These are phyloP conservation scores for Tetranychus cinnabarinus DNA, from an alignment of 1,140 invertebrate genomes.

Conservation along the genomic window DNA sequence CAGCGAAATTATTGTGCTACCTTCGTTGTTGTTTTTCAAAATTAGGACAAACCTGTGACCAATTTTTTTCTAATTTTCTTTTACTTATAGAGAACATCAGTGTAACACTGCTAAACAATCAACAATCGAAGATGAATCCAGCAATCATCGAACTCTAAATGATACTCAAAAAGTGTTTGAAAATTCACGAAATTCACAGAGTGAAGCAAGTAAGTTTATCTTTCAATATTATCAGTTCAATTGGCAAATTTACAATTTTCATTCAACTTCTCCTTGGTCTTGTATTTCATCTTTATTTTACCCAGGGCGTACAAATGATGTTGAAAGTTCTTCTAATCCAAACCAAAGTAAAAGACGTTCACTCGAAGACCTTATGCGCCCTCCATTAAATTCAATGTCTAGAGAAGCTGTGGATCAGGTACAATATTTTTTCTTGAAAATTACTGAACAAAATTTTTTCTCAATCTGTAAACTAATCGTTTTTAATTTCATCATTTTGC, in stretches of 20 bases:
- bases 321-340: conserved; percentile 2
- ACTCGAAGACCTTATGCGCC: conserved; percentile 46
- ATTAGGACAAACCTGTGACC: too few relatives aligned
- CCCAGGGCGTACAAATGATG: conserved; percentile 25
- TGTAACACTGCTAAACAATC: conserved; percentile 33
- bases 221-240: not conserved
- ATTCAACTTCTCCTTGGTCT: not conserved
- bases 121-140: conserved; percentile 25
- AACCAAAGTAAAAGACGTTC: conserved; percentile 26
- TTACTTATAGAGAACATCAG: not conserved
- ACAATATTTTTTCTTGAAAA: not conserved
- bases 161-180: conserved; percentile 33
- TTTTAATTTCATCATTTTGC: too few relatives aligned
- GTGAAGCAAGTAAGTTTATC: conserved; percentile 30
- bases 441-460: not conserved
- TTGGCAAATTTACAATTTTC: too few relatives aligned
- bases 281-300: not conserved
- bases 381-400: conserved; percentile 43
- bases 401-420: conserved; percentile 35
- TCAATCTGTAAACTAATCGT: too few relatives aligned
- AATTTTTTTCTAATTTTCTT: conserved; percentile 13
- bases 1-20: too few relatives aligned
- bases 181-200: conserved; percentile 37
- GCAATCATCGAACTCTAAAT: conserved; percentile 13
- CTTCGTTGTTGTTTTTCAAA: too few relatives aligned